Conservation (phyloP, 1,140 invertebrate species). For the Ganaspis sp. region DNA sequence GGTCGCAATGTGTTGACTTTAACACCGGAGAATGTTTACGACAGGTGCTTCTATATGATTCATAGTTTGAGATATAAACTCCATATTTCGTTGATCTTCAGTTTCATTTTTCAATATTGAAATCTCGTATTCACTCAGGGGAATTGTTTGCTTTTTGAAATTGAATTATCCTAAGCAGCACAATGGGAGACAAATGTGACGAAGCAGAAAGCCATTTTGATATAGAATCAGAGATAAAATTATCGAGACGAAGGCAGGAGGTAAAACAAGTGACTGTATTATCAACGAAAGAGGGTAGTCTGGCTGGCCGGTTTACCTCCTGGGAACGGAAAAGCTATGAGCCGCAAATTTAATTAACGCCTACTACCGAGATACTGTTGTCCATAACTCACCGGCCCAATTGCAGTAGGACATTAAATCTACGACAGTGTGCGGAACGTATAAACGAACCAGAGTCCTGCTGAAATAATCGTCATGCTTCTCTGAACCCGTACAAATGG, state of each 20-base stretch:
- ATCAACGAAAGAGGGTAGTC: constrained; percentile 47
- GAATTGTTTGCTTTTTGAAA: background rate
- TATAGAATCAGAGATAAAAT: constrained; percentile 38
- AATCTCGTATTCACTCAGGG: background rate
- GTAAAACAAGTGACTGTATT: constrained; percentile 53
- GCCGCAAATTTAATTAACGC: constrained; percentile 66
- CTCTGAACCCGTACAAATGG: constrained; percentile 37
- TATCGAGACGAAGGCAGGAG: constrained; percentile 49
- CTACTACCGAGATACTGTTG: constrained; percentile 55
- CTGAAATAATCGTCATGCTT: constrained; percentile 39
- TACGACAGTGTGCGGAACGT: constrained; percentile 39
- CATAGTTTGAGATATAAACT: background rate
- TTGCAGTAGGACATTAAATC: constrained; percentile 49
- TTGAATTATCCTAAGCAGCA: background rate
- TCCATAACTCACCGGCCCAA: constrained; percentile 57
- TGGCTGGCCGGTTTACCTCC: constrained; percentile 45
- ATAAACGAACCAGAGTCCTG: constrained; percentile 38
- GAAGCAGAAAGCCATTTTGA: background rate
- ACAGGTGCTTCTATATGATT: background rate
- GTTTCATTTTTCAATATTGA: constrained; percentile 19
- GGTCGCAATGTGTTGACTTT: background rate
- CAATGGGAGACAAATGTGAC: background rate
- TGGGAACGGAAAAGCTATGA: constrained; percentile 60
- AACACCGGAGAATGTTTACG: constrained; percentile 19
- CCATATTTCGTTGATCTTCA: background rate